These are phyloP conservation scores for Erebia aethiops DNA, from an alignment of 2,888 invertebrate genomes.

Conservation along the genomic window DNA sequence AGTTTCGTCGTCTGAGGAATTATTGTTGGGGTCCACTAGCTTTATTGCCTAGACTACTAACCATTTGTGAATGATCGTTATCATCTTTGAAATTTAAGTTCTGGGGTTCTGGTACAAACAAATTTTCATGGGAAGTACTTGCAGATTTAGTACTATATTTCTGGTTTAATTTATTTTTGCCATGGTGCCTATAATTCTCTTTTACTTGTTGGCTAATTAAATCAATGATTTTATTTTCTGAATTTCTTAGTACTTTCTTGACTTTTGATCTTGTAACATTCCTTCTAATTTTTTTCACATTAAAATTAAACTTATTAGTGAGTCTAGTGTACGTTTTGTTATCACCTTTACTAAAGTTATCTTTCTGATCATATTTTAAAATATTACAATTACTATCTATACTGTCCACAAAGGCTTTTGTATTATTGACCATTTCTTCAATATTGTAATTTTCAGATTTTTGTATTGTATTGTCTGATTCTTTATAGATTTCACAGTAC, in stretches of 20 bases:
- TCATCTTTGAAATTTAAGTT: neutral
- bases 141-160: slow-evolving; percentile 9
- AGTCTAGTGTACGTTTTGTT: slow-evolving; percentile 26
- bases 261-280: slow-evolving; percentile 1
- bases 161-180: neutral
- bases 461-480: neutral
- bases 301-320: neutral
- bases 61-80: neutral
- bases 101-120: neutral
- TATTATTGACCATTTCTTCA: neutral
- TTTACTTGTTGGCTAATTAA: slow-evolving; percentile 3
- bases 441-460: neutral
- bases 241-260: slow-evolving; percentile 7
- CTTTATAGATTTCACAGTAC: neutral
- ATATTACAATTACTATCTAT: neutral
- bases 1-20: too few species aligned
- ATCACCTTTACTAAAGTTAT: slow-evolving; percentile 18
- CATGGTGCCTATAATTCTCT: slow-evolving; percentile 4
- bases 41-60: too few species aligned
- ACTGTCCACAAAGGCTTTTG: neutral
- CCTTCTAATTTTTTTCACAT: neutral
- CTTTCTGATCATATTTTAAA: neutral
- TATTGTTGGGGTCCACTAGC: too few species aligned
- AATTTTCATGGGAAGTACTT: slow-evolving; percentile 2
- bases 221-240: slow-evolving; percentile 9